Conservation (phyloP, 1,140 invertebrate species). For the Cryptotermes secundus region DNA sequence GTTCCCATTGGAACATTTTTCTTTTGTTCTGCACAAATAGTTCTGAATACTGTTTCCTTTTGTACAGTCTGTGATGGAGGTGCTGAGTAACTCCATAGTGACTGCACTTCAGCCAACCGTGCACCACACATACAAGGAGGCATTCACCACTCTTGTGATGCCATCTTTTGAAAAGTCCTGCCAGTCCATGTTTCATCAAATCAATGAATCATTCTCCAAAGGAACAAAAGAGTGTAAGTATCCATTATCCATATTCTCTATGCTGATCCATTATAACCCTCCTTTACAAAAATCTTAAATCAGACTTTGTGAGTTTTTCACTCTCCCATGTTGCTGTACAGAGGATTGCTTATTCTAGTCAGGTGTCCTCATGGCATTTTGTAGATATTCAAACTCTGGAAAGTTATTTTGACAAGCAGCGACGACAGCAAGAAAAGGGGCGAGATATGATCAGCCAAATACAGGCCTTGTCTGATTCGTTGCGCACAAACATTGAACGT, state of each 20-base stretch:
- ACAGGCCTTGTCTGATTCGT: constrained; percentile 25
- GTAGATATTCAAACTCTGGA: constrained; percentile 54
- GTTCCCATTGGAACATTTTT: too few relatives aligned
- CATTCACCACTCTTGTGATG: constrained; percentile 70
- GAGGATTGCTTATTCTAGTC: background rate
- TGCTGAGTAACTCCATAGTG: constrained; percentile 65
- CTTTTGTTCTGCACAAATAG: background rate
- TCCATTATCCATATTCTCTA: background rate
- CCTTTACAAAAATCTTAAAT: background rate
- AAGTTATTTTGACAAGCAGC: constrained; percentile 45
- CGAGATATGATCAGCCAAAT: constrained; percentile 30
- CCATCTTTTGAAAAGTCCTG: constrained; percentile 84
- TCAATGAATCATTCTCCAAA: constrained; percentile 80
- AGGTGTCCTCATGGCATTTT: background rate
- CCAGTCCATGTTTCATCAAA: constrained; percentile 81
- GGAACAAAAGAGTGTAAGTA: constrained; percentile 87
- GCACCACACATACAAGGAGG: constrained; percentile 69
- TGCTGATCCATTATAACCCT: too few relatives aligned
- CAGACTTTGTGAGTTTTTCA: background rate
- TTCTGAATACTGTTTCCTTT: constrained; percentile 24
- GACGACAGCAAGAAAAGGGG: constrained; percentile 33
- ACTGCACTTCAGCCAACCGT: constrained; percentile 65
- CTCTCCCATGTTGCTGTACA: background rate
- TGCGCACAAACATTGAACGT: constrained; percentile 39
- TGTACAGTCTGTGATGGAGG: constrained; percentile 69